Percentiles rank a stretch among this genome's conserved stretches.
Conservation (phyloP, 2,888 invertebrate species). For the Papilio demoleus region DNA sequence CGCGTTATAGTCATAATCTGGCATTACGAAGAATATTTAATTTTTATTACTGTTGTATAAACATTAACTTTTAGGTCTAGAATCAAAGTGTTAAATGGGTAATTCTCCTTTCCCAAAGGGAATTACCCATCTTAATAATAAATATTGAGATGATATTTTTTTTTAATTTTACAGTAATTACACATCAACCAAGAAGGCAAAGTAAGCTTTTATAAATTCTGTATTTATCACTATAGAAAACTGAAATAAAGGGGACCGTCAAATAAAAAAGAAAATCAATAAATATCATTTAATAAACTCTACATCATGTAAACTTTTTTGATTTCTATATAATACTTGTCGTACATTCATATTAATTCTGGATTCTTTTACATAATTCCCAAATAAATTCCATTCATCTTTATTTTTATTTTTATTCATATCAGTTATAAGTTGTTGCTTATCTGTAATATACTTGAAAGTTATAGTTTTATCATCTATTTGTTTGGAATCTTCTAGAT, state of each 20-base stretch:
- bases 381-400: conserved; percentile 80
- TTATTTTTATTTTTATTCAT: conserved; percentile 58
- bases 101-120: not conserved
- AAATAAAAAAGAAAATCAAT: conserved; percentile 46
- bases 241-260: not conserved
- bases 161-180: conserved; percentile 62
- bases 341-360: conserved; percentile 97
- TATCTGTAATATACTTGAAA: conserved; percentile 58
- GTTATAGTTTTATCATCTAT: conserved; percentile 40
- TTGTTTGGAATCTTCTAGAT: conserved; percentile 43
- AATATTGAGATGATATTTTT: too few species aligned
- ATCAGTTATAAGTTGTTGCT: conserved; percentile 48
- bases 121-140: not conserved
- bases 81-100: not conserved
- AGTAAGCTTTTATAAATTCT: conserved; percentile 20
- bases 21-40: too few species aligned
- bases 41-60: too few species aligned
- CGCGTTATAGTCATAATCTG: too few species aligned
- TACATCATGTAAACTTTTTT: conserved; percentile 66
- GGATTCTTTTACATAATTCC: conserved; percentile 86
- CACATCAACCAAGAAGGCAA: conserved; percentile 58
- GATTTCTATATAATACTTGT: conserved; percentile 90
- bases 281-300: conserved; percentile 49
- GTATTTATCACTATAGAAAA: not conserved
- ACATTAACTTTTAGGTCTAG: too few species aligned